Conservation (phyloP, 2,888 invertebrate species). For the Aromia moschata region DNA sequence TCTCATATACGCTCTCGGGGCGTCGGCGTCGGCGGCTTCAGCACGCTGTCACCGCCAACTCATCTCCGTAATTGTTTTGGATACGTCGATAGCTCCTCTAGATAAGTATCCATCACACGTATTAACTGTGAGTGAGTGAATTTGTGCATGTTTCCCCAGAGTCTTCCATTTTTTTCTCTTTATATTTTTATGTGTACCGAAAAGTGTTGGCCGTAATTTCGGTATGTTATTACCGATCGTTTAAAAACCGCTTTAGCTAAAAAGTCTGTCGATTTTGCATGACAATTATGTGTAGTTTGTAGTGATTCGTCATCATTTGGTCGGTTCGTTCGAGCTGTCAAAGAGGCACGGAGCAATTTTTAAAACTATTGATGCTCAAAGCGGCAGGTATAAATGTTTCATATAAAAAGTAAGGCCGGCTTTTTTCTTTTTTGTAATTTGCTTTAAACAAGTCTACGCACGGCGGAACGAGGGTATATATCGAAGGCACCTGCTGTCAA, state of each 20-base stretch:
- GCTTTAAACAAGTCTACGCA: slow-evolving; percentile 40
- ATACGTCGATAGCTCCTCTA: slow-evolving; percentile 37
- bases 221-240: slow-evolving; percentile 31
- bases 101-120: slow-evolving; percentile 40
- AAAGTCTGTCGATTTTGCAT: slow-evolving; percentile 46
- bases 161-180: slow-evolving; percentile 17
- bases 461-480: slow-evolving; percentile 37
- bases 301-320: slow-evolving; percentile 58
- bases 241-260: slow-evolving; percentile 48
- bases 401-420: slow-evolving; percentile 34
- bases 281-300: slow-evolving; percentile 52
- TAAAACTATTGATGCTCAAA: slow-evolving; percentile 37
- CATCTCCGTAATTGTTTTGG: slow-evolving; percentile 55
- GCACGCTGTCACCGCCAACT: slow-evolving; percentile 56
- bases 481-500: slow-evolving; percentile 51
- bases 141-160: slow-evolving; percentile 25
- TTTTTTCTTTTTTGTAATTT: slow-evolving; percentile 43
- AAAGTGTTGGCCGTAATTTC: slow-evolving; percentile 21
- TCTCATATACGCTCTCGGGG: slow-evolving; percentile 60
- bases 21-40: slow-evolving; percentile 60
- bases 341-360: slow-evolving; percentile 37
- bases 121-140: slow-evolving; percentile 17
- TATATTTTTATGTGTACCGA: slow-evolving; percentile 12
- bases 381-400: slow-evolving; percentile 45
- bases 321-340: slow-evolving; percentile 49